Evolutionary conservation across 2,113 vertebrate species (phyloP), one percentile per base, ranked within the genome.

Genomic region (Gila orcuttii): DNA sequence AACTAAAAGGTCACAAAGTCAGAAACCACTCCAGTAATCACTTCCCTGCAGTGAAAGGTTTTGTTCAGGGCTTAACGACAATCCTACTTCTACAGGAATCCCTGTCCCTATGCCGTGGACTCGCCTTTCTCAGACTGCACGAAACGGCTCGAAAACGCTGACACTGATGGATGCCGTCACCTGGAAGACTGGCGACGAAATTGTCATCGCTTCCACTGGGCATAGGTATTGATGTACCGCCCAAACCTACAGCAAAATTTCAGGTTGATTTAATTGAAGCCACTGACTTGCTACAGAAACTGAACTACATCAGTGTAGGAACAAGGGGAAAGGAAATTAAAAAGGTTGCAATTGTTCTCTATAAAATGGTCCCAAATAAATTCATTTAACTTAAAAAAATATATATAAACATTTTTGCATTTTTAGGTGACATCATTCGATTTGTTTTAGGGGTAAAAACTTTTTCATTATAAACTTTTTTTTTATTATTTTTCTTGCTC

Each of bases 41-140:
- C 55, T 55, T 31, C 31, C 52, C 52, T 79, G 52, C 12, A 79
- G 77, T 25, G 6, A 79, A 19, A 59, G 28, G 33, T 10, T 76
- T 79, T 28, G 75, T 45, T 39, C 47, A 6, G 55, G 0, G 79
- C 69, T 76, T 82, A 89, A 77, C 74, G 90, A 19, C 79, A 45
- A 55, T 87, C 86, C 57, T 90, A 85, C 84, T 89, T 86, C 79
- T 92, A 21, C 87, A 97, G 96, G 96, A 90, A 90, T 94, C 19
- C 96, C 95, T 0, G 33, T 97, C 42, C 95, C 95, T 8, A 93
- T 96, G n/a, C 85, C 95, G 62, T 97, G 96, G 96, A 97, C 96
- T 19, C 95, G 87, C 42, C 84, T 97, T 88, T 94, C 95, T 12
- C 88, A 94, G 59, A 97, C 96, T 1, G 96, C 95, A 4, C 33